phyloP scores from a whole-genome alignment of 2,113 vertebrate genomes.

The Mustelus asterias region DNA sequence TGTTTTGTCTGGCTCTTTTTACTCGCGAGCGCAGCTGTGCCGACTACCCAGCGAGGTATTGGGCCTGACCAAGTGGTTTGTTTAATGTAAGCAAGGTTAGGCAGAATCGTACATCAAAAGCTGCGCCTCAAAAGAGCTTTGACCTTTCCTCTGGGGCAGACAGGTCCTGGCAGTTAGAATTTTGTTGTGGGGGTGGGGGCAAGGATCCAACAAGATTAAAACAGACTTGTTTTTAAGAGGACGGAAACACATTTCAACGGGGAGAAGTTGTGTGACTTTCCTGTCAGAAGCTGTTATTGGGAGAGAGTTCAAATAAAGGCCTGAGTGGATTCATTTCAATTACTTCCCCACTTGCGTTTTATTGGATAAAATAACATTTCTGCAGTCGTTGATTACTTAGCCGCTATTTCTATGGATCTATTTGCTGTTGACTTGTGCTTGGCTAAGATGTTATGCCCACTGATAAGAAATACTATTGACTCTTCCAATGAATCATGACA shows the following conservation, averaged over 20 bases:
- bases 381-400: too few relatives aligned
- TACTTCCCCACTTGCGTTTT: not conserved
- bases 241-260: not conserved
- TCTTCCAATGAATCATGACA: not conserved
- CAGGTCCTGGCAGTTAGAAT: not conserved
- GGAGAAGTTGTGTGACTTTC: conserved; percentile 13
- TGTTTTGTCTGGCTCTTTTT: conserved; percentile 45
- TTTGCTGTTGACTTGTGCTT: not conserved
- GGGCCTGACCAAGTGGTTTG: conserved; percentile 40
- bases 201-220: conserved; percentile 9
- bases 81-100: conserved; percentile 39
- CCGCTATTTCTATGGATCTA: not conserved
- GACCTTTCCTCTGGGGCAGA: conserved; percentile 21
- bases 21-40: conserved; percentile 40
- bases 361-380: not conserved
- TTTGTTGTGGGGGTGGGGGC: not conserved
- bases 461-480: not conserved
- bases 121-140: conserved; percentile 12
- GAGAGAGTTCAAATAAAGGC: not conserved
- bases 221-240: too few relatives aligned
- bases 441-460: not conserved
- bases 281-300: not conserved
- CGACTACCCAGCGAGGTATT: not conserved
- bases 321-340: not conserved
- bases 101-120: conserved; percentile 39